These are phyloP conservation scores for Dendrolimus kikuchii DNA, from an alignment of 1,140 invertebrate genomes.

Conservation along the genomic window DNA sequence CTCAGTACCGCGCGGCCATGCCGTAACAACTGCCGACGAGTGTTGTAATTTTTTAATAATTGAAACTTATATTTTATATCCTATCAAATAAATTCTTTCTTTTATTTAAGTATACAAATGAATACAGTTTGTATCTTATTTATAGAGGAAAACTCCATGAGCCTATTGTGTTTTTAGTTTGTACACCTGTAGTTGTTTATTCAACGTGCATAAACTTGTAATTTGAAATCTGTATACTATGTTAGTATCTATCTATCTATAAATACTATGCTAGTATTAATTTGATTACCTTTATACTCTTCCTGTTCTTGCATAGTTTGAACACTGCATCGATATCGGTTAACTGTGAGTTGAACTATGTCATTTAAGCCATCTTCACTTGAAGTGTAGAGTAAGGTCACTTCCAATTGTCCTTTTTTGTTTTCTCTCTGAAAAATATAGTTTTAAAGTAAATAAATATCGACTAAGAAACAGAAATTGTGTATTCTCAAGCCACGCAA, in stretches of 20 bases:
- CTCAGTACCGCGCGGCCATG: too few relatives aligned
- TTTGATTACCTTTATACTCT: slow-evolving; percentile 71
- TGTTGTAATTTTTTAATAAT: too few relatives aligned
- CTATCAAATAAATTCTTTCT: too few relatives aligned
- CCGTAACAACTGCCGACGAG: too few relatives aligned
- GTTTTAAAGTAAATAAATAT: neutral
- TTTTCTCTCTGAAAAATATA: slow-evolving; percentile 74
- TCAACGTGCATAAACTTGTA: neutral
- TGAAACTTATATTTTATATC: too few relatives aligned
- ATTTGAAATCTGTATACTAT: neutral
- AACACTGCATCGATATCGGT: slow-evolving; percentile 76
- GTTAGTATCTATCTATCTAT: neutral
- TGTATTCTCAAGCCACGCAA: too few relatives aligned
- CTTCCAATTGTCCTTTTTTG: slow-evolving; percentile 78
- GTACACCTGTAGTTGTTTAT: neutral
- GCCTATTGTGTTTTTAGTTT: neutral
- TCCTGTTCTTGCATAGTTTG: slow-evolving; percentile 81
- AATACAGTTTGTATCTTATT: too few relatives aligned
- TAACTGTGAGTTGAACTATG: slow-evolving; percentile 75
- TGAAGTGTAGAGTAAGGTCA: slow-evolving; percentile 75
- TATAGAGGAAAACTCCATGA: too few relatives aligned
- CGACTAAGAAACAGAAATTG: too few relatives aligned
- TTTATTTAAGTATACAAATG: too few relatives aligned
- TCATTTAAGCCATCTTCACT: slow-evolving; percentile 75
- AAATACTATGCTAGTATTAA: neutral